Evolutionary conservation across 2,888 invertebrate species (phyloP), one percentile per base, ranked within the genome.

Genomic region (Minunthozetes semirufus): DNA sequence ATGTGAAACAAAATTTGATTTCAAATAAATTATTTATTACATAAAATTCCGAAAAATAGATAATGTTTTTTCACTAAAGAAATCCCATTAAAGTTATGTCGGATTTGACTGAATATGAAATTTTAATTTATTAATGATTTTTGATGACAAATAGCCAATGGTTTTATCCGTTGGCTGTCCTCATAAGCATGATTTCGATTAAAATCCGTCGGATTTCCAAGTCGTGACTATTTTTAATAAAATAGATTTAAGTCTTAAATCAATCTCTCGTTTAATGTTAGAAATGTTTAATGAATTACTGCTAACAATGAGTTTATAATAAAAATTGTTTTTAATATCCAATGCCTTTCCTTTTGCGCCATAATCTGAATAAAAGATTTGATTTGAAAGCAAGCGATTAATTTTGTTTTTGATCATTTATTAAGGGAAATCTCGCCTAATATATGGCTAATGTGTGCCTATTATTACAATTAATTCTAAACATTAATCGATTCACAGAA

Each of bases 211-310:
- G 33, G 33, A 33, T 33, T 33, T 8, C 33, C 9, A 66, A 38
- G 1, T 68, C 68, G 68, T 68, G 68, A 68, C 68, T 68, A 22
- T 42, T 25, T 68, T 68, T 38, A 38, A 46, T 68, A 68, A 46
- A 68, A 19, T 11, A 46, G 68, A 22, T n/a, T 68, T 68, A 68
- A 68, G 46, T 13, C 5, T 48, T 48, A 17, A 17, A 17, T 48
- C 15, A 48, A 48, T 48, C n/a, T 17, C 48, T 17, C 3, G 33
- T 33, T 33, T 33, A 33, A 33, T 33, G 33, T 33, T 33, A 5
- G 8, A 8, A 33, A 33, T 5, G 3, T 3, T 33, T 33, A 33
- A 33, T 33, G 33, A 33, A 33, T 33, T 33, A 8, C 33, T 8
- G 33, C 33, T 8, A 33, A 8, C 33, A 33, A 33, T 33, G 33